phyloP scores from a whole-genome alignment of 2,113 vertebrate species.

The Erpornis zantholeuca region DNA sequence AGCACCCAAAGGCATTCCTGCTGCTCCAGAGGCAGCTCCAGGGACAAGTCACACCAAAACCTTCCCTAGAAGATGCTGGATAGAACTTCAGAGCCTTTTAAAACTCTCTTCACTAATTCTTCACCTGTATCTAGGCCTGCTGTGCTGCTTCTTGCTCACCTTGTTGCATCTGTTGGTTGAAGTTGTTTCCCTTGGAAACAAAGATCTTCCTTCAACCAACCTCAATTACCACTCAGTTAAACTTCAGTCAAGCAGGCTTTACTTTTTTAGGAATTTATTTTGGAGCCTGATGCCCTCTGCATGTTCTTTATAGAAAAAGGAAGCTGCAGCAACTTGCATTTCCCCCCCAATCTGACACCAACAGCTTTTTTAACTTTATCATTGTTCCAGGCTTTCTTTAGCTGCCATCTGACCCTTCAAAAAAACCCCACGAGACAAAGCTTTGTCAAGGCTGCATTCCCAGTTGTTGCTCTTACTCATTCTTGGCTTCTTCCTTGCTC shows the following conservation, averaged over 20 bases:
- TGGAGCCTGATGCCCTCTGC: background rate
- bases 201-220: rapidly evolving
- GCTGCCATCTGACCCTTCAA: background rate
- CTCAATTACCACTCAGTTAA: background rate
- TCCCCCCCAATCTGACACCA: background rate
- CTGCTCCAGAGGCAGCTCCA: background rate
- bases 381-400: background rate
- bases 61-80: background rate
- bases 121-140: background rate
- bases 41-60: background rate
- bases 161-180: background rate
- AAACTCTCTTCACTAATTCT: background rate
- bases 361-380: background rate
- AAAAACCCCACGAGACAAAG: background rate
- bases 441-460: background rate
- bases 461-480: background rate
- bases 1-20: background rate
- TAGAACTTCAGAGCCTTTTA: background rate
- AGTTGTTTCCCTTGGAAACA: background rate
- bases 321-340: background rate
- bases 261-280: background rate
- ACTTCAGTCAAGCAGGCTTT: background rate
- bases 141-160: background rate
- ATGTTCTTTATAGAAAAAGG: background rate
- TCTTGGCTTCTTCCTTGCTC: background rate